These are phyloP conservation scores for Pseudomyrmex gracilis DNA, from an alignment of 1,140 invertebrate genomes.

Conservation along the genomic window DNA sequence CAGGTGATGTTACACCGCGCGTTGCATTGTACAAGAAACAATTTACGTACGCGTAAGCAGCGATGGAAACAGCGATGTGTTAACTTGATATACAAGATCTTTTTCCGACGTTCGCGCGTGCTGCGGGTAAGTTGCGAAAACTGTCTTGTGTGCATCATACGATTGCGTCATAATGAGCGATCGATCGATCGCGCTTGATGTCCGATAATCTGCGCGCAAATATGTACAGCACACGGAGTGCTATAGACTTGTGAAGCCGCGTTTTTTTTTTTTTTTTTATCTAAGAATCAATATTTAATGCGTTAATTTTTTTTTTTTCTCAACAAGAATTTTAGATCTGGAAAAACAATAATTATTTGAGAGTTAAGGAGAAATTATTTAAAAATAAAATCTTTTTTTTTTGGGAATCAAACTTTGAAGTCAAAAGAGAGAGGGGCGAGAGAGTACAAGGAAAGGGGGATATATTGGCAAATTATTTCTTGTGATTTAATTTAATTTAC, in stretches of 20 bases:
- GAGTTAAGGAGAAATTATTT: neutral
- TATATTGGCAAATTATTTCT: no score
- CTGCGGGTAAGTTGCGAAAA: slow-evolving; percentile 23
- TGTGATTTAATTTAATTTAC: no score
- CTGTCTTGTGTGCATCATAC: neutral
- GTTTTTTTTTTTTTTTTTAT: no score
- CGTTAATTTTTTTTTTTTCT: neutral
- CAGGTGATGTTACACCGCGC: slow-evolving; percentile 27
- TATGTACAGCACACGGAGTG: neutral
- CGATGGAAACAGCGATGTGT: slow-evolving; percentile 9
- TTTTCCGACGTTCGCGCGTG: slow-evolving; percentile 9
- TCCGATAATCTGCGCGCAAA: neutral
- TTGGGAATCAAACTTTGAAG: neutral
- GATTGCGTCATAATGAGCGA: slow-evolving; percentile 26
- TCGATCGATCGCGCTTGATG: slow-evolving; percentile 25
- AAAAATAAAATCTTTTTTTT: neutral
- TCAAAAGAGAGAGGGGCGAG: neutral
- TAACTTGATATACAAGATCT: slow-evolving; percentile 47
- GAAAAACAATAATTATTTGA: neutral
- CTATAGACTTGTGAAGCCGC: neutral
- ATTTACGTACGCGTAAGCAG: neutral
- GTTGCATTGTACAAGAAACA: neutral
- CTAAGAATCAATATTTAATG: neutral
- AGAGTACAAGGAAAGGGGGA: no score
- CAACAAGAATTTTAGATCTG: neutral